A percentile compares a stretch with the other conserved stretches of the same genome.
Conservation (phyloP, 2,797 vertebrate genomes). For the Cryptoprocta ferox region DNA sequence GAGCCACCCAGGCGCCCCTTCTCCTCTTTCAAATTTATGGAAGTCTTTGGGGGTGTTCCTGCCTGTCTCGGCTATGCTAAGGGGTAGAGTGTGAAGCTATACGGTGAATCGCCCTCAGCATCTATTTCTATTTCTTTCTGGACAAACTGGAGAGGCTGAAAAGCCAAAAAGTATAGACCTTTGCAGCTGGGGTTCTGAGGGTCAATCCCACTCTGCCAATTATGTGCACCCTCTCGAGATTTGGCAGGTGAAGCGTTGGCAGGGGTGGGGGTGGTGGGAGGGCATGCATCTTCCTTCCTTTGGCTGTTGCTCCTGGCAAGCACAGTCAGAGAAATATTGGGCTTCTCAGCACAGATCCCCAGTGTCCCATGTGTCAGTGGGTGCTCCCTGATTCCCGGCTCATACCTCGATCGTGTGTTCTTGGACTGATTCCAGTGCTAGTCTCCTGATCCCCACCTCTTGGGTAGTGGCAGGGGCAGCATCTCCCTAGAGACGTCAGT, state of each 20-base stretch:
- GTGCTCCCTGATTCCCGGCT: neutral
- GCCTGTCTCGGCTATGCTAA: neutral
- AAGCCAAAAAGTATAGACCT: neutral
- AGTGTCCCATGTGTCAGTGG: no score
- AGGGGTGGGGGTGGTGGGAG: no score
- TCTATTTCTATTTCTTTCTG: neutral
- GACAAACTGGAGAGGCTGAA: neutral
- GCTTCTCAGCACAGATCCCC: neutral
- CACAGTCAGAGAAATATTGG: neutral
- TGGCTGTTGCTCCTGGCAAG: neutral
- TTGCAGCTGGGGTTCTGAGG: neutral
- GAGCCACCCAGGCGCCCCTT: no score
- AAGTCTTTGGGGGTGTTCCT: neutral
- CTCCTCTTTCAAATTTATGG: neutral
- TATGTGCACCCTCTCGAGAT: neutral
- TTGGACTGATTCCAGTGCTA: neutral
- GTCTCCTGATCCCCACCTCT: neutral
- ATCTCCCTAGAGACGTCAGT: neutral
- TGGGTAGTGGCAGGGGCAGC: neutral
- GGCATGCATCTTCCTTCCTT: neutral
- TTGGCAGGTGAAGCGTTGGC: neutral
- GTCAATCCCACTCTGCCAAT: neutral
- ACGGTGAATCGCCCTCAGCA: neutral
- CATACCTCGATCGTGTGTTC: neutral
- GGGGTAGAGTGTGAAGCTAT: neutral